Evolutionary conservation across 2,888 invertebrate species (phyloP).

Genomic region (Pyralis farinalis): DNA sequence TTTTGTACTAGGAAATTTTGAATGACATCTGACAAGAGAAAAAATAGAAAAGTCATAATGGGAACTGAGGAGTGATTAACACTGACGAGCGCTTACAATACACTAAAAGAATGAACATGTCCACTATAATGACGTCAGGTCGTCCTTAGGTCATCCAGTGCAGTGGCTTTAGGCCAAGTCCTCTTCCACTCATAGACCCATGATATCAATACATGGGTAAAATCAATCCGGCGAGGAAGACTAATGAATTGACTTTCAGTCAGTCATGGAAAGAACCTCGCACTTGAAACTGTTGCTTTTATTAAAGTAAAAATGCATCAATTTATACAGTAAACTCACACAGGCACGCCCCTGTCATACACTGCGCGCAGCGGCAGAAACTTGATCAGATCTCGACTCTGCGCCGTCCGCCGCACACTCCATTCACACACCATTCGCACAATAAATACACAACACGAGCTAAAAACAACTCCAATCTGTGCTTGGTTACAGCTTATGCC

Average conservation of each 20-base stretch:
- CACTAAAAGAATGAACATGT: too few species aligned
- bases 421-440: constrained; percentile 31
- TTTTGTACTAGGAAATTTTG: too few species aligned
- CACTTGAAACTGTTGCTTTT: constrained; percentile 43
- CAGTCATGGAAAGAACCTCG: constrained; percentile 41
- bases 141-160: too few species aligned
- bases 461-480: constrained; percentile 52
- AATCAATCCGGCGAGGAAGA: constrained; percentile 26
- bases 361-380: constrained; percentile 41
- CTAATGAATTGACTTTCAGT: constrained; percentile 31
- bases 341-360: constrained; percentile 24
- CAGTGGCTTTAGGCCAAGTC: too few species aligned
- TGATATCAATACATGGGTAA: constrained; percentile 28
- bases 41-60: too few species aligned
- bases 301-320: constrained; percentile 72
- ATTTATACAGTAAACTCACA: constrained; percentile 48
- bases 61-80: too few species aligned
- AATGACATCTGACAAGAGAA: too few species aligned
- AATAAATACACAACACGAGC: constrained; percentile 75
- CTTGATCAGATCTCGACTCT: constrained; percentile 44
- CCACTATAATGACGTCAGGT: too few species aligned
- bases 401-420: constrained; percentile 43
- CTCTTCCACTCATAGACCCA: too few species aligned
- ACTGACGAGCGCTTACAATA: too few species aligned
- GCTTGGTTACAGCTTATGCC: constrained; percentile 38